Base-by-base conservation (phyloP, 2,113 vertebrate species). In the Embiotoca jacksoni region DNA sequence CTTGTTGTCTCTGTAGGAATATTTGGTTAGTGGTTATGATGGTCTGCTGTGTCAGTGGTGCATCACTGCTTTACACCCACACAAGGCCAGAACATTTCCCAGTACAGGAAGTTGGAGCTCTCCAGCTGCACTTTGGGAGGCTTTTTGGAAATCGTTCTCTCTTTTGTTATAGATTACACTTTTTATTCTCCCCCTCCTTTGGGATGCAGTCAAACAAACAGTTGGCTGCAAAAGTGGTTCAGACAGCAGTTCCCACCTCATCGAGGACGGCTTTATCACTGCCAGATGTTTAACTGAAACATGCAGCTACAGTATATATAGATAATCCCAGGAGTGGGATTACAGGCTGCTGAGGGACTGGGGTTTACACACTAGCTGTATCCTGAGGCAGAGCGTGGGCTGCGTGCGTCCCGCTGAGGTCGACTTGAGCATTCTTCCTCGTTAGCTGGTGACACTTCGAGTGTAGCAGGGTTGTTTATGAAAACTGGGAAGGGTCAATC, bases 221-320 rank as follows among this genome's bases (percentile, higher is more conserved):
- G 15, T 91, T 83, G 84, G 80, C 75, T 80, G 66, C 75, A 88
- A 90, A 81, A 10, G 46, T 35, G 64, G 68, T 77, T 89, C 79
- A 41, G 65, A 72, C 88, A 89, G 69, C 72, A 58, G 23, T 92
- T 91, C 91, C 88, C 83, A 78, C 89, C 89, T 90, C 81, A 80
- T 80, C 13, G 2, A 72, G 54, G 59, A 61, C 70, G 35, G 55
- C 75, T 80, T 83, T 16, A 92, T 90, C 80, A 72, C 67, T 93
- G 71, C 92, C 94, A 95, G 93, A 94, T 95, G 94, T 94, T 89
- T 85, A 83, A 90, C 75, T 88, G 57, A 92, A 93, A 93, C 89
- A 87, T 47, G 72, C 71, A 80, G 61, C 53, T 68, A 66, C 66
- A 80, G 63, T 82, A 79, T 76, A 70, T 85, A 87, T 83, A 86